Conservation (phyloP, 2,797 vertebrate genomes). For the Peromyscus aztecus region DNA sequence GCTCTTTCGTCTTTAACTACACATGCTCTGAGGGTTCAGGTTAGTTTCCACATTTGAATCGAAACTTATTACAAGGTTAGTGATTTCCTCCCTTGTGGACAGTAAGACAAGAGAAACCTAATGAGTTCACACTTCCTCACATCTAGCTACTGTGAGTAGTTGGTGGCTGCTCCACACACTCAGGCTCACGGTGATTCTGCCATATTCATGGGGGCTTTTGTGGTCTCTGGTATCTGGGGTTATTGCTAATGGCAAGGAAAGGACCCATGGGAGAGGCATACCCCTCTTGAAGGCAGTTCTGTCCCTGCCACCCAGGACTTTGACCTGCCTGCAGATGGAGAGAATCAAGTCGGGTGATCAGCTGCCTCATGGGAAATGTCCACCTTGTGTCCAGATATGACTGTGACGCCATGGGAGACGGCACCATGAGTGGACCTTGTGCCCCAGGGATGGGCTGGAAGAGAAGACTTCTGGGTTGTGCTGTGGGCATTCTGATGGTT, state of each 20-base stretch:
- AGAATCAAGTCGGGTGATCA: not conserved
- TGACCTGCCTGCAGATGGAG: not conserved
- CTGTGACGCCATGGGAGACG: not conserved
- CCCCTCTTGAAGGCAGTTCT: not conserved
- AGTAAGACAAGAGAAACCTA: not conserved
- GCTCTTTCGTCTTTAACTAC: not conserved
- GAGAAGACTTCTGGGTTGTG: not conserved
- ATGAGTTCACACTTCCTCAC: not conserved
- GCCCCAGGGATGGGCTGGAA: fast-evolving
- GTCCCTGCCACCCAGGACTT: not conserved
- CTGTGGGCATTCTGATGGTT: not conserved
- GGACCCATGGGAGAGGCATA: no score
- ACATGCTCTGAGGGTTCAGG: not conserved
- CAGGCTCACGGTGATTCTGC: not conserved
- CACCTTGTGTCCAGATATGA: not conserved
- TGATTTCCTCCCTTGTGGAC: not conserved
- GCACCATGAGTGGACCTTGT: not conserved
- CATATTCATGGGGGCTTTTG: not conserved
- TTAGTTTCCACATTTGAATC: constrained; percentile 4
- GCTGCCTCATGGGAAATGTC: not conserved
- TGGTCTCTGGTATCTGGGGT: not conserved
- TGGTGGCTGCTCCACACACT: not conserved
- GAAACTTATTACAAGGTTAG: not conserved
- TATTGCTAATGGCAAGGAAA: not conserved
- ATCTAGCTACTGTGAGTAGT: not conserved